Evolutionary conservation across 1,140 invertebrate genomes (phyloP), one percentile per base, ranked within the genome.

Genomic region (Acromyrmex heyeri): DNA sequence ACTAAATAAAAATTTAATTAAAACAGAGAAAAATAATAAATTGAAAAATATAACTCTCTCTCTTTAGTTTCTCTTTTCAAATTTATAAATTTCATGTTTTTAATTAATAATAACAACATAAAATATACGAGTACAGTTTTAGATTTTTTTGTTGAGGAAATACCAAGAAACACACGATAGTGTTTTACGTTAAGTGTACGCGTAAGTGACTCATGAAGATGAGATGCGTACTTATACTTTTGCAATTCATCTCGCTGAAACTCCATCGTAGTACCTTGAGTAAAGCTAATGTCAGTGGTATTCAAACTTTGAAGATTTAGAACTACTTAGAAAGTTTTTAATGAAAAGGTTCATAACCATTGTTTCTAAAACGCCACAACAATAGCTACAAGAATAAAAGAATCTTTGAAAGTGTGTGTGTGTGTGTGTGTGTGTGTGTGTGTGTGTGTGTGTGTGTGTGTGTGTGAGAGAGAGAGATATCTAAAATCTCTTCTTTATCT

Each of bases 251-350:
- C 64, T 44, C 64, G 34, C 27, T 27, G 16, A 18, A 7, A 10
- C n/a, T 67, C 38, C n/a, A 44, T 65, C 64, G 18, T 3, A 34
- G 18, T 38, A 38, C 7, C 30, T 65, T 38, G 30, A 27, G 10
- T 65, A 65, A 38, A 18, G 64, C 30, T 65, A 65, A 65, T 65
- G 30, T 34, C 18, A 16, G 18, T n/a, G 5, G 10, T 67, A 21
- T 18, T 67, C 21, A 67, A 67, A 67, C 64, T 67, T 67, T 67
- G 14, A 44, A 67, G 34, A 48, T 14, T 38, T 18, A 67, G 38
- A 67, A 67, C 64, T 67, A 67, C 64, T 67, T 38, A 44, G 64
- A 10, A 48, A 48, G 64, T 21, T 44, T n/a, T 21, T 67, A 67
- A 67, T n/a, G n/a, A 44, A 67, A 44, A 21, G n/a, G 34, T 10